These are phyloP conservation scores for Nymphalis polychloros DNA, from an alignment of 2,888 invertebrate species.

Conservation along the genomic window DNA sequence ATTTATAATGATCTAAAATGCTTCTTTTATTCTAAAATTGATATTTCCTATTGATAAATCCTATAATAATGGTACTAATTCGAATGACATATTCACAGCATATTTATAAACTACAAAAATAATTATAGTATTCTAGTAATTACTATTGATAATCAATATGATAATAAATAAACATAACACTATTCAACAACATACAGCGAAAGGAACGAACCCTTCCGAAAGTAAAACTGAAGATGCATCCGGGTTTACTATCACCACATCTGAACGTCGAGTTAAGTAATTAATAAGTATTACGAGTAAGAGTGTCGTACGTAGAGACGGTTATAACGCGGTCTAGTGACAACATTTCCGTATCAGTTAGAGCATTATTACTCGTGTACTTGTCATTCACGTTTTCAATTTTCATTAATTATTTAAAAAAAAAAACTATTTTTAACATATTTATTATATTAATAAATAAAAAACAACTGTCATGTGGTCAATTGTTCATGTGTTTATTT, in stretches of 20 bases:
- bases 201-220: conserved; percentile 1
- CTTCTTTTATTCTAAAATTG: too few species aligned
- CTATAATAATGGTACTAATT: too few species aligned
- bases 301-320: background rate
- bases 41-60: too few species aligned
- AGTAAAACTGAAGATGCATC: conserved; percentile 11
- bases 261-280: background rate
- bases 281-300: conserved; percentile 7
- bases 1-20: too few species aligned
- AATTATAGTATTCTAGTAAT: too few species aligned
- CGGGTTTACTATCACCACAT: conserved; percentile 8
- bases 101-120: too few species aligned
- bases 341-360: background rate
- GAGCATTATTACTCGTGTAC: conserved; percentile 1
- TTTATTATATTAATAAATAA: too few species aligned
- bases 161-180: background rate
- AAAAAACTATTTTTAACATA: too few species aligned
- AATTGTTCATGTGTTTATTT: too few species aligned
- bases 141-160: background rate
- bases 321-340: conserved; percentile 2
- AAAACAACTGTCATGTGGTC: too few species aligned
- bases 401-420: too few species aligned
- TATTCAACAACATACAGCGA: background rate
- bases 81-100: too few species aligned
- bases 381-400: background rate